A percentile compares a stretch with the other conserved stretches of the same genome.
Conservation (phyloP, 2,888 invertebrate genomes). For the Apamea monoglypha region DNA sequence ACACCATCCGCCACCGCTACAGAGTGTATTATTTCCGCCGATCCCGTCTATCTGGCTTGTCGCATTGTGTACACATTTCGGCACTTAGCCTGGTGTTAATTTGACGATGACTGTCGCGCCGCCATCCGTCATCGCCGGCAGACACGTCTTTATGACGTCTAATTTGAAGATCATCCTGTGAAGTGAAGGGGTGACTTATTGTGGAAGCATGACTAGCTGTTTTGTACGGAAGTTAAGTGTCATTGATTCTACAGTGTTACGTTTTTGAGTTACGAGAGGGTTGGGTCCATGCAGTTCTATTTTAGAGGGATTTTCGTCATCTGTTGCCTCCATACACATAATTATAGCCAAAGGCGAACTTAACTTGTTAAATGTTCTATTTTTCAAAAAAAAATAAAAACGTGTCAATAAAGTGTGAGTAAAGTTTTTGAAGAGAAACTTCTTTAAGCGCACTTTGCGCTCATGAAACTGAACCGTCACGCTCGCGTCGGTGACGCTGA, state of each 20-base stretch:
- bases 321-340: not conserved
- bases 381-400: not conserved
- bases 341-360: not conserved
- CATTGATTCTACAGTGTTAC: conserved; percentile 59
- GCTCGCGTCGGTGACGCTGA: not conserved
- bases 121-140: conserved; percentile 86
- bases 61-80: conserved; percentile 86
- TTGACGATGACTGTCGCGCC: conserved; percentile 87
- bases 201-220: conserved; percentile 81
- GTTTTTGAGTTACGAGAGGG: conserved; percentile 42
- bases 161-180: conserved; percentile 86
- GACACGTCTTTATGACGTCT: conserved; percentile 85
- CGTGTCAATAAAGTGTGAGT: not conserved
- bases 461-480: not conserved
- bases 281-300: conserved; percentile 1
- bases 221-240: conserved; percentile 71
- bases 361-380: not conserved
- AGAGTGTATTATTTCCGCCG: conserved; percentile 75
- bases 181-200: conserved; percentile 85
- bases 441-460: not conserved
- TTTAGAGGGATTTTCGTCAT: conserved; percentile 7
- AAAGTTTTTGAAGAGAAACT: not conserved
- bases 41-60: conserved; percentile 72
- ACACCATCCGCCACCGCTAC: conserved; percentile 52
- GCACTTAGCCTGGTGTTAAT: conserved; percentile 88